Evolutionary conservation across 2,888 invertebrate genomes (phyloP), one percentile per base, ranked within the genome.

Genomic region (Eupelmus urozonus): DNA sequence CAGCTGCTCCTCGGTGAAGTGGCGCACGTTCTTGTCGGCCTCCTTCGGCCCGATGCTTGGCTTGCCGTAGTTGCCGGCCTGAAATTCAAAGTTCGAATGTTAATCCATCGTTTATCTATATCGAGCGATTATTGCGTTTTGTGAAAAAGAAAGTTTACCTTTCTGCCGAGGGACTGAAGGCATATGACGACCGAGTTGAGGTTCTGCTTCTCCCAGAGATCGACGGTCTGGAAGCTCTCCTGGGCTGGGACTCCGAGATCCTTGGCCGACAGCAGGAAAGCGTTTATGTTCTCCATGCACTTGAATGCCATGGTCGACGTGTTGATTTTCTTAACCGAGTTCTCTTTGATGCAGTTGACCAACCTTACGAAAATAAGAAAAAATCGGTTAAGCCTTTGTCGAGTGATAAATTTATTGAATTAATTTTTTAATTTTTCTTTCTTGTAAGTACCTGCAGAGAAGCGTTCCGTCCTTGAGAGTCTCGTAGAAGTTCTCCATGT

Each of bases 201-300:
- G 89, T 99, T 99, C 91, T 97, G 97, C 87, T 95, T 93, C 90
- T 99, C 99, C 96, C 97, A 98, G 66, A 99, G 92, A 90, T 99
- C 99, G 2, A 98, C 98, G 2, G 98, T 98, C 91, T 98, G 97
- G 94, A 98, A 98, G 65, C 96, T 95, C 91, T 98, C 98, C 88
- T 96, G 96, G 25, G 96, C 95, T 0, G 97, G 96, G 2, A 99
- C 98, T 53, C 98, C 99, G 81, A 98, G 92, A 76, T 92, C 93
- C 88, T 93, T 94, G 75, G 96, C 96, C 11, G 94, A 95, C 83
- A 95, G 96, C 78, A 97, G 91, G 91, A 98, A 98, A 29, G 95
- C 96, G 90, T 97, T 97, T 85, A 99, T 98, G 90, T 99, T 99
- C 91, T 99, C 98, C 98, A 99, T 99, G 91, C 97, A 97, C 88